phyloP scores from a whole-genome alignment of 2,797 vertebrate genomes.

The Poeciliopsis turneri region DNA sequence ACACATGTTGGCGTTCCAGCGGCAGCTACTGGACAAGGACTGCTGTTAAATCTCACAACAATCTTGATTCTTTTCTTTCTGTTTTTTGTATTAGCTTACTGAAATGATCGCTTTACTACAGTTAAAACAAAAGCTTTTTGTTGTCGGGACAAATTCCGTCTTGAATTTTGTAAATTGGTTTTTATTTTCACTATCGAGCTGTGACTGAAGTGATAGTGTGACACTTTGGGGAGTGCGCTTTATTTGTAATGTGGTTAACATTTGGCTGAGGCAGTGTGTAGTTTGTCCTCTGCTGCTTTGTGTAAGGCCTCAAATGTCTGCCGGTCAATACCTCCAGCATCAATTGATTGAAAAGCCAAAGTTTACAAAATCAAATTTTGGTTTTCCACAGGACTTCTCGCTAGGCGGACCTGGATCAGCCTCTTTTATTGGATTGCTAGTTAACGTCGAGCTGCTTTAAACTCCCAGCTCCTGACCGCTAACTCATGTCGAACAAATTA shows the following conservation, averaged over 20 bases:
- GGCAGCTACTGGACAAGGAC: conserved; percentile 39
- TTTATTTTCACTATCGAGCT: conserved; percentile 16
- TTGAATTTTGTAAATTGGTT: conserved; percentile 26
- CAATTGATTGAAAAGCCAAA: conserved; percentile 33
- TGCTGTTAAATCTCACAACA: conserved; percentile 15
- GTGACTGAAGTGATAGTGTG: conserved; percentile 12
- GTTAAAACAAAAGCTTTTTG: conserved; percentile 9
- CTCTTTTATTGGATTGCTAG: neutral
- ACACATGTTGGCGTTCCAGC: conserved; percentile 29
- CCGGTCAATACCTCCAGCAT: neutral
- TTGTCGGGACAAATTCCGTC: neutral
- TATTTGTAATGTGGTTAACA: conserved; percentile 20
- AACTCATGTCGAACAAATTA: neutral
- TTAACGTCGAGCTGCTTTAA: conserved; percentile 31
- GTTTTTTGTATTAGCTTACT: conserved; percentile 12
- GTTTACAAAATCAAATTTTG: conserved; percentile 18
- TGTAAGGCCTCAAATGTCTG: neutral
- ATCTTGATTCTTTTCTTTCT: conserved; percentile 1
- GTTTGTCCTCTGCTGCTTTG: neutral
- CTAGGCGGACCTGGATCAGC: neutral
- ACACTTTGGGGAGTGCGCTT: conserved; percentile 21
- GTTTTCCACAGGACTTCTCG: conserved; percentile 9
- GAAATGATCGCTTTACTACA: conserved; percentile 28
- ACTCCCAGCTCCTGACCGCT: neutral
- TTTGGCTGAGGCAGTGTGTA: neutral